Evolutionary conservation across 2,888 invertebrate species (phyloP).

Genomic region (Spisula subtruncata): DNA sequence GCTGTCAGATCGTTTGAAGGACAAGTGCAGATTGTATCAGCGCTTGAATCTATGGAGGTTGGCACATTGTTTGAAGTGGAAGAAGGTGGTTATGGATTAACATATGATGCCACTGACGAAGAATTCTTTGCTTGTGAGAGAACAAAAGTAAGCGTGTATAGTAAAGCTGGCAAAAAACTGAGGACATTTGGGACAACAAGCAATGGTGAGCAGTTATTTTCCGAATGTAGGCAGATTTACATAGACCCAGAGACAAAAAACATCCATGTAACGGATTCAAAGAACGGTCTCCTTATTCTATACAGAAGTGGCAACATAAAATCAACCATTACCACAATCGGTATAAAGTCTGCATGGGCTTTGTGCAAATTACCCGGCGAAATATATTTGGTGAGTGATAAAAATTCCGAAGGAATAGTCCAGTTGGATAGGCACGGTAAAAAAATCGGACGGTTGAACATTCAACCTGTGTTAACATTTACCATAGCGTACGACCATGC

Average conservation of each 20-base stretch:
- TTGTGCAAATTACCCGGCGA: conserved; percentile 20
- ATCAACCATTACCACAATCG: neutral
- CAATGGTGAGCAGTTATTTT: conserved; percentile 18
- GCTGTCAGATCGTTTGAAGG: conserved; percentile 1
- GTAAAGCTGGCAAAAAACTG: neutral
- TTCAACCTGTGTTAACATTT: too few species aligned
- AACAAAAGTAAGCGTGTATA: conserved; percentile 11
- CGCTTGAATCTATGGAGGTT: neutral
- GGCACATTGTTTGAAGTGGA: neutral
- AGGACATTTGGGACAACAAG: neutral
- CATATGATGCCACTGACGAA: neutral
- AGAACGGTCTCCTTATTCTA: conserved; percentile 20
- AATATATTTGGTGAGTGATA: conserved; percentile 19
- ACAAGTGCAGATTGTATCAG: conserved; percentile 13
- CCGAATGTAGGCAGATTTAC: conserved; percentile 11
- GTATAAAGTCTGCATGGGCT: neutral
- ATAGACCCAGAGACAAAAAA: conserved; percentile 28
- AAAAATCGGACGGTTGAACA: neutral
- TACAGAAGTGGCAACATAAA: conserved; percentile 27
- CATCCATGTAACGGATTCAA: conserved; percentile 21
- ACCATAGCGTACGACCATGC: conserved; percentile 14
- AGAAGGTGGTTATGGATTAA: neutral
- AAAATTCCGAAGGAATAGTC: neutral
- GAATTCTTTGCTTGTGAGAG: conserved; percentile 19
- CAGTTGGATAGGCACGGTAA: conserved; percentile 23